phyloP scores from a whole-genome alignment of 2,888 invertebrate genomes.

The Steinernema scapterisci region DNA sequence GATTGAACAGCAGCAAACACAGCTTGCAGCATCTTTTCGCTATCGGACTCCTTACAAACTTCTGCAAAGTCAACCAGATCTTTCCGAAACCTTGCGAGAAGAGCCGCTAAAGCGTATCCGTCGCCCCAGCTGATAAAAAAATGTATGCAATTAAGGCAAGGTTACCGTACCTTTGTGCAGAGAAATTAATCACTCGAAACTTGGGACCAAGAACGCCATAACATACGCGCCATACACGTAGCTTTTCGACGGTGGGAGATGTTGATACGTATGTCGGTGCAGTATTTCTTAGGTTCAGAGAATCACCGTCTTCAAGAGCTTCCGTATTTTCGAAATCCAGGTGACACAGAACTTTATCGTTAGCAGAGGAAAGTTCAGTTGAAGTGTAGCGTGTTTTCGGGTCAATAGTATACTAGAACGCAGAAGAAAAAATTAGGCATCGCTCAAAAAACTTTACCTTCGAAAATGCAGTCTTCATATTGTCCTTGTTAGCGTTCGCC shows the following conservation, averaged over 20 bases:
- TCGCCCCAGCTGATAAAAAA: constrained; percentile 52
- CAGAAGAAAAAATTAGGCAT: constrained; percentile 6
- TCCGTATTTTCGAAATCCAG: not conserved
- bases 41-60: constrained; percentile 25
- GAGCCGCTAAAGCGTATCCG: constrained; percentile 47
- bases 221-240: constrained; percentile 35
- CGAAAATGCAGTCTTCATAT: constrained; percentile 72
- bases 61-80: constrained; percentile 39
- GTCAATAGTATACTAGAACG: constrained; percentile 68
- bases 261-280: not conserved
- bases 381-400: constrained; percentile 74
- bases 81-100: constrained; percentile 49
- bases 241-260: not conserved
- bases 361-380: constrained; percentile 32
- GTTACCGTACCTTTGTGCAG: constrained; percentile 33
- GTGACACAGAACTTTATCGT: constrained; percentile 70
- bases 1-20: constrained; percentile 40
- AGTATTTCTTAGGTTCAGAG: not conserved
- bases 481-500: constrained; percentile 92
- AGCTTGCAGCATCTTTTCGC: constrained; percentile 22
- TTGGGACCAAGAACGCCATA: constrained; percentile 72
- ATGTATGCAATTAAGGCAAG: not conserved
- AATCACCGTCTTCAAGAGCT: not conserved
- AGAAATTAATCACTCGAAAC: constrained; percentile 74
- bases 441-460: constrained; percentile 38